Evolutionary conservation across 2,797 vertebrate genomes (phyloP).

Genomic region (Lerista edwardsae): DNA sequence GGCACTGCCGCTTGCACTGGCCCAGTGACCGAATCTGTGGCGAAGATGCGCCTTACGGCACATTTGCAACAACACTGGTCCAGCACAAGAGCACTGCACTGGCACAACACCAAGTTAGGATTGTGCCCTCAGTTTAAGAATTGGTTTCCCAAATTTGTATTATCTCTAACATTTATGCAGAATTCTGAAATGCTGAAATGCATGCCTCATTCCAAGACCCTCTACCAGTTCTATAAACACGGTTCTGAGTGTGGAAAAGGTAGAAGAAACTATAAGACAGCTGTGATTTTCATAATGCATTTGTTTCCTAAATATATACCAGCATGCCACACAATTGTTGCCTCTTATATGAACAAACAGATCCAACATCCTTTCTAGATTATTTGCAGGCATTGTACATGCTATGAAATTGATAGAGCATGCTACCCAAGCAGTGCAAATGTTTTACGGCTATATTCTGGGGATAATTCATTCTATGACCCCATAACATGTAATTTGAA

Average conservation of each 20-base stretch:
- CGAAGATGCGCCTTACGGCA: too few species aligned
- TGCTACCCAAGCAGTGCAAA: conserved; percentile 9
- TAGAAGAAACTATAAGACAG: background rate
- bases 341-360: conserved; percentile 4
- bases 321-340: conserved; percentile 18
- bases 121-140: too few species aligned
- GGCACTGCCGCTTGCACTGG: too few species aligned
- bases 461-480: conserved; percentile 19
- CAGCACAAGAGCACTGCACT: too few species aligned
- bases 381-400: background rate
- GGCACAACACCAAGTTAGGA: too few species aligned
- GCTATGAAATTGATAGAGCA: conserved; percentile 20
- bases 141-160: background rate
- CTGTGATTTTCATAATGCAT: background rate
- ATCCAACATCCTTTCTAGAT: background rate
- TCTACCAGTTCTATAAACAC: background rate
- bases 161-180: rapidly evolving
- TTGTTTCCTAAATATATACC: background rate
- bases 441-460: conserved; percentile 18
- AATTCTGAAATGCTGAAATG: conserved; percentile 8
- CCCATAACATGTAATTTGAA: conserved; percentile 47
- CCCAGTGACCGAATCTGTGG: too few species aligned
- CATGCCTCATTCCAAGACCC: background rate
- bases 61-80: too few species aligned
- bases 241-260: background rate